Evolutionary conservation across 2,888 invertebrate species (phyloP).

Genomic region (Pheosia gnoma): DNA sequence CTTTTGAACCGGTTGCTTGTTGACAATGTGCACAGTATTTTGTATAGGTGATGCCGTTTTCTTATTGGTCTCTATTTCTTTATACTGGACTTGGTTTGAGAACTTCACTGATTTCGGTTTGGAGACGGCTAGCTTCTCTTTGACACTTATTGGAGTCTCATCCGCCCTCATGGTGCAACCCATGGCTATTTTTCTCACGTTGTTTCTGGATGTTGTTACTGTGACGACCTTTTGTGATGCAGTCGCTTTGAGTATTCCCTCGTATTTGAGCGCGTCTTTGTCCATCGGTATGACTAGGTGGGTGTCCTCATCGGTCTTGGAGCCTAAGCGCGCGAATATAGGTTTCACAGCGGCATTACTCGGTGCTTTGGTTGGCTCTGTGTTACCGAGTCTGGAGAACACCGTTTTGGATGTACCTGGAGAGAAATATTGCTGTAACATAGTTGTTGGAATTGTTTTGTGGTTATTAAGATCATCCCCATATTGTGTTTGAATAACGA

Average conservation of each 20-base stretch:
- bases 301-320: constrained; percentile 45
- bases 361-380: constrained; percentile 47
- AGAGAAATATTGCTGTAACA: constrained; percentile 13
- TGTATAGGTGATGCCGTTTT: constrained; percentile 15
- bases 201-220: constrained; percentile 63
- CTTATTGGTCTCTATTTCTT: constrained; percentile 63
- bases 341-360: constrained; percentile 57
- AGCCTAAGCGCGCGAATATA: constrained; percentile 69
- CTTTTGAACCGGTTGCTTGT: constrained; percentile 33
- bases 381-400: constrained; percentile 71
- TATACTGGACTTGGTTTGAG: constrained; percentile 72
- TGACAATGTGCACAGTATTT: neutral
- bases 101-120: constrained; percentile 77
- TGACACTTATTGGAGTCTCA: constrained; percentile 69
- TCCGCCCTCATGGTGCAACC: constrained; percentile 77
- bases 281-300: constrained; percentile 54
- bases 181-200: constrained; percentile 63
- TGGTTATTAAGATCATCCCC: too few relatives aligned
- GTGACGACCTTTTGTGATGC: constrained; percentile 60
- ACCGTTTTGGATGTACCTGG: constrained; percentile 59
- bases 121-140: constrained; percentile 66
- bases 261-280: constrained; percentile 74
- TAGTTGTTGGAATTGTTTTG: neutral
- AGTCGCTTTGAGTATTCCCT: constrained; percentile 70
- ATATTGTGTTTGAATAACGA: too few relatives aligned